phyloP scores from a whole-genome alignment of 1,140 invertebrate genomes.

The Aphaenogaster ashmeadi region DNA sequence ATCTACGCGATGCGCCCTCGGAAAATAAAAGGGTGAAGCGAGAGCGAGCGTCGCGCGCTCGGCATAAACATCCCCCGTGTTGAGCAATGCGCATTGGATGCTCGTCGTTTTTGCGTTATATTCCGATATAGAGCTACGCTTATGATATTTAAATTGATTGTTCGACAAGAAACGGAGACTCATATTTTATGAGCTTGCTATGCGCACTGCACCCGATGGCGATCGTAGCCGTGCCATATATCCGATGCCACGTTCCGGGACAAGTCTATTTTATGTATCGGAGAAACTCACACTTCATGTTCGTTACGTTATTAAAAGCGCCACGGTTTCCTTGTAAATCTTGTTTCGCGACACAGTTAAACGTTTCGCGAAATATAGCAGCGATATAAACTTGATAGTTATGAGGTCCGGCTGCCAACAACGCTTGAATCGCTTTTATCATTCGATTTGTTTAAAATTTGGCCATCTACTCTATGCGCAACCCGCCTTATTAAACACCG shows the following conservation, averaged over 20 bases:
- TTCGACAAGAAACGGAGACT: conserved; percentile 32
- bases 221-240: conserved; percentile 2
- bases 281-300: conserved; percentile 25
- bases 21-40: conserved; percentile 72
- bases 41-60: conserved; percentile 63
- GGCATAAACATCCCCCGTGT: conserved; percentile 73
- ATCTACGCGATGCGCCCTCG: conserved; percentile 38
- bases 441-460: background rate
- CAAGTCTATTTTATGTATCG: conserved; percentile 54
- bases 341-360: background rate
- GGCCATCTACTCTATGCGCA: background rate
- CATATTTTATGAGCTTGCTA: conserved; percentile 2
- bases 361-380: conserved; percentile 14
- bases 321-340: conserved; percentile 30
- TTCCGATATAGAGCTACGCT: conserved; percentile 25
- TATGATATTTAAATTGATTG: conserved; percentile 58
- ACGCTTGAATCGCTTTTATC: background rate
- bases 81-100: conserved; percentile 78
- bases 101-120: conserved; percentile 66
- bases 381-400: conserved; percentile 21
- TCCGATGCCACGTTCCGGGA: background rate
- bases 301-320: conserved; percentile 50
- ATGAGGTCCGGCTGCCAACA: background rate
- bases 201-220: background rate
- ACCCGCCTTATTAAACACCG: background rate